Conservation (phyloP, 1,140 invertebrate genomes). For the Calliphora vicina region DNA sequence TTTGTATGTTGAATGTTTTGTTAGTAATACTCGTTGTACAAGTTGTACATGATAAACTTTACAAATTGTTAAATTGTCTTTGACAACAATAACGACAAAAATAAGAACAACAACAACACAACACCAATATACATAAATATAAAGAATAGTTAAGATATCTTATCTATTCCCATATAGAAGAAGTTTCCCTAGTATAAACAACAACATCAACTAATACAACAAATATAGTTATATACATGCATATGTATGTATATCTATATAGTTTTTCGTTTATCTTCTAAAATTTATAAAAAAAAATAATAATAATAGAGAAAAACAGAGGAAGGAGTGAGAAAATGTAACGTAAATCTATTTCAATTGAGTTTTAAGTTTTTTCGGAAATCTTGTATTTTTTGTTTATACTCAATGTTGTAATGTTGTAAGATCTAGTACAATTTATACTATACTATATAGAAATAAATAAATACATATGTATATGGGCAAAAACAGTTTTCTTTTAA, state of each 20-base stretch:
- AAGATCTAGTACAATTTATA: no score
- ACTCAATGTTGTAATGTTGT: background rate
- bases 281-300: background rate
- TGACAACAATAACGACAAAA: constrained; percentile 24
- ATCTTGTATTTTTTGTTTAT: constrained; percentile 3
- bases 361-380: constrained; percentile 19
- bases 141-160: constrained; percentile 6
- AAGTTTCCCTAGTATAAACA: background rate
- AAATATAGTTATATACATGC: background rate
- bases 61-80: constrained; percentile 33
- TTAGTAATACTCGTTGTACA: background rate
- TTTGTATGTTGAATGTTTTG: background rate
- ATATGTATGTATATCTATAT: no score
- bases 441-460: no score
- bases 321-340: constrained; percentile 16
- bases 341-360: constrained; percentile 32
- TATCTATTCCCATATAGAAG: constrained; percentile 6
- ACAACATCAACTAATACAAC: background rate
- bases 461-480: no score
- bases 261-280: background rate
- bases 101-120: background rate
- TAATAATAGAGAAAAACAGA: background rate
- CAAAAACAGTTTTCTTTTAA: no score
- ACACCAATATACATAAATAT: constrained; percentile 1
- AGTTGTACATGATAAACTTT: constrained; percentile 23